Evolutionary conservation across 2,797 vertebrate species (phyloP).

Genomic region (Acrocephalus scirpaceus): DNA sequence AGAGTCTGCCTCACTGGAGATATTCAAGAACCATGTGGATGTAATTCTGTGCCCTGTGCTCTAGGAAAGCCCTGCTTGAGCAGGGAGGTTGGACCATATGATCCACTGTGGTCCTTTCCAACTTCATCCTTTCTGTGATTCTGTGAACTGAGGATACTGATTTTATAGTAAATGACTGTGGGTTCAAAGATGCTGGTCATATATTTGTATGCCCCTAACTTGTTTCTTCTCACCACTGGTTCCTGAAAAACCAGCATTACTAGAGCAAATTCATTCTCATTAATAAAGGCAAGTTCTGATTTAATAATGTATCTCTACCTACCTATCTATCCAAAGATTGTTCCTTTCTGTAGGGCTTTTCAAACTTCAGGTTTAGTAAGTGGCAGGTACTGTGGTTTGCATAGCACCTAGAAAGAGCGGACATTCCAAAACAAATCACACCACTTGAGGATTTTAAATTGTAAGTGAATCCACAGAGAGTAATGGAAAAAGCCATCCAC

Average conservation of each 20-base stretch:
- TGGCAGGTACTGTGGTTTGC: neutral
- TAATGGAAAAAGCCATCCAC: neutral
- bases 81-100: neutral
- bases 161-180: neutral
- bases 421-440: neutral
- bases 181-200: neutral
- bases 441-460: neutral
- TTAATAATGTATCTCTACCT: neutral
- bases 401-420: neutral
- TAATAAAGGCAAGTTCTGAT: neutral
- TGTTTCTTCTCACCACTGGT: neutral
- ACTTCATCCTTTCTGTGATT: neutral
- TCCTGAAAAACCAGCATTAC: neutral
- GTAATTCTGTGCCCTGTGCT: neutral
- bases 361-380: neutral
- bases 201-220: neutral
- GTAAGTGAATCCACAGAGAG: neutral
- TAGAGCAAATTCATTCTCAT: neutral
- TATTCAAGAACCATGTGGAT: neutral
- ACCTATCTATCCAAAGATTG: neutral
- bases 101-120: neutral
- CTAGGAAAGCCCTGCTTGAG: neutral
- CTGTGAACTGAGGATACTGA: neutral
- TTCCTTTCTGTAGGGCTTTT: neutral
- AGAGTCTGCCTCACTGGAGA: neutral